A percentile compares a stretch with the other conserved stretches of the same genome.
These are phyloP conservation scores for Argya squamiceps DNA, from an alignment of 2,797 vertebrate species.

Conservation along the genomic window DNA sequence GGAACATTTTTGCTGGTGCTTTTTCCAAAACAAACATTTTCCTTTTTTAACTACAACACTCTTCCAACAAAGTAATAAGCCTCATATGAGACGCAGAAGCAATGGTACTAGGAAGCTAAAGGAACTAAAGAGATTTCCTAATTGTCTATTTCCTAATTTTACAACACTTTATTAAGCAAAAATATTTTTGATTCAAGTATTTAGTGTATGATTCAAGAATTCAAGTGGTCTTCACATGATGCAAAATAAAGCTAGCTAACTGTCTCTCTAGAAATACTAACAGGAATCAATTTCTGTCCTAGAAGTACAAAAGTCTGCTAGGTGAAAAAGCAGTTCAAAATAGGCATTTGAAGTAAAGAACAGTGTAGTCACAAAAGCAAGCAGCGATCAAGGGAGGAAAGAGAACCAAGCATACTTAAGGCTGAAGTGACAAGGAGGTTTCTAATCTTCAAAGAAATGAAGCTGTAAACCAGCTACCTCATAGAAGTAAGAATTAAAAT, in stretches of 20 bases:
- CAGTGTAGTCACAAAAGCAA: background rate
- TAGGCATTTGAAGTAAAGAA: background rate
- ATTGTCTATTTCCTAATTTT: background rate
- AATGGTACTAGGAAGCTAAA: background rate
- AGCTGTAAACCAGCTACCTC: background rate
- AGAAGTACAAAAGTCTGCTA: background rate
- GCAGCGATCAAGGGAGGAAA: background rate
- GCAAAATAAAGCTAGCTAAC: background rate
- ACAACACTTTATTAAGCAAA: background rate
- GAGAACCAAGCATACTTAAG: background rate
- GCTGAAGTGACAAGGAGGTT: background rate
- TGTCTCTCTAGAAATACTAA: background rate
- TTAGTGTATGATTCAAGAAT: background rate
- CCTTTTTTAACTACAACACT: background rate
- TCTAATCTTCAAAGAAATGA: background rate
- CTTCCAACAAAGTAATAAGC: background rate
- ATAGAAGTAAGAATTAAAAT: background rate
- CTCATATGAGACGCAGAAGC: background rate
- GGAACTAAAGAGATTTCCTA: background rate
- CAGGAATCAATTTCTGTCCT: background rate
- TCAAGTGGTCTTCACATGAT: background rate
- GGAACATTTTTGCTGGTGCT: background rate
- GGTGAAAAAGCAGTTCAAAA: background rate
- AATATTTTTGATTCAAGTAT: background rate
- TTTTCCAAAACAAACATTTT: background rate